phyloP scores from a whole-genome alignment of 1,140 invertebrate genomes.

The Zaprionus inermis region DNA sequence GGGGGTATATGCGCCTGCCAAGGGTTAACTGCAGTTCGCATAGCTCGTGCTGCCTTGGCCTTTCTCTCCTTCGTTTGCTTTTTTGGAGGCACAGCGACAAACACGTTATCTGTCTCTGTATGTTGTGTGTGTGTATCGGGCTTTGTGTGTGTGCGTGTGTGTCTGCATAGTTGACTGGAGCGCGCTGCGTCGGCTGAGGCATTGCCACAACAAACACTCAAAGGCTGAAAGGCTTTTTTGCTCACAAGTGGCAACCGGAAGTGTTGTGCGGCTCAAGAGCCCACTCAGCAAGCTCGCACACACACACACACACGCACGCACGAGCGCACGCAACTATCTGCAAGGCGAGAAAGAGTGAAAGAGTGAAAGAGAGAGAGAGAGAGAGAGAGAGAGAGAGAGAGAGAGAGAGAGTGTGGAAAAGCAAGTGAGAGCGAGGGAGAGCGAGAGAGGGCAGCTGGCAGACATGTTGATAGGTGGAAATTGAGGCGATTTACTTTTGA shows the following conservation, averaged over 20 bases:
- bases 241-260: conserved; percentile 81
- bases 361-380: background rate
- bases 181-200: conserved; percentile 37
- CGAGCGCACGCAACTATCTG: conserved; percentile 21
- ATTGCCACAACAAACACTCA: conserved; percentile 75
- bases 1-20: background rate
- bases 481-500: conserved; percentile 74
- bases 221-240: conserved; percentile 71
- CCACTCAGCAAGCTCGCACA: conserved; percentile 67
- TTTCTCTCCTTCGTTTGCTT: background rate
- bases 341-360: too few species aligned
- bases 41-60: background rate
- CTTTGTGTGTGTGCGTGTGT: background rate
- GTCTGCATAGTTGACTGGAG: conserved; percentile 18
- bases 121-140: conserved; percentile 7
- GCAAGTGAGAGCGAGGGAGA: background rate
- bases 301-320: conserved; percentile 9
- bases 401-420: background rate
- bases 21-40: background rate
- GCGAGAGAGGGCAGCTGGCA: conserved; percentile 43
- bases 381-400: background rate
- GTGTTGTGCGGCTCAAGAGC: conserved; percentile 77
- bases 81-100: conserved; percentile 10
- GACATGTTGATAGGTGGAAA: conserved; percentile 81
- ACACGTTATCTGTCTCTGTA: background rate